Conservation (phyloP, 2,797 vertebrate genomes). For the Tenualosa ilisha region DNA sequence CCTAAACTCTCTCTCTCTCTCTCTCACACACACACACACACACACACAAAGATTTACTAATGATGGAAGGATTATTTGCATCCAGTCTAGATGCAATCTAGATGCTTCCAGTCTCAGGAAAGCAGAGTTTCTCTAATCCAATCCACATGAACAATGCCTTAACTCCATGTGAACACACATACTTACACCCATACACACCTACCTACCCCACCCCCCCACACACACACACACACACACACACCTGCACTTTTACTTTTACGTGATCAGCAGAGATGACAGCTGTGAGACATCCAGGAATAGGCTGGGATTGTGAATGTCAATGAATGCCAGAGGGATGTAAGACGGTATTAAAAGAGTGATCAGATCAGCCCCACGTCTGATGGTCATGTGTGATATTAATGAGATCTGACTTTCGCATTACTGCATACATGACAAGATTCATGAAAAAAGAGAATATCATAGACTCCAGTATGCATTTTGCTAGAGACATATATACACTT, state of each 20-base stretch:
- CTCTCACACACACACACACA: too few species aligned
- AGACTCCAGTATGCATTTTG: not conserved
- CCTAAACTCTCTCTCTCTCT: too few species aligned
- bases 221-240: conserved; percentile 14
- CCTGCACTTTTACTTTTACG: not conserved
- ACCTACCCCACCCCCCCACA: not conserved
- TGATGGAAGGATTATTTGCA: too few species aligned
- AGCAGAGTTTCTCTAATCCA: too few species aligned
- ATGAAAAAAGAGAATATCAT: not conserved
- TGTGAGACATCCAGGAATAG: not conserved
- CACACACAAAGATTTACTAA: too few species aligned
- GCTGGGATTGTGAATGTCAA: not conserved
- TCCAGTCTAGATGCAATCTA: too few species aligned
- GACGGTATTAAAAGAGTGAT: not conserved
- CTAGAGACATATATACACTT: too few species aligned
- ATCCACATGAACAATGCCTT: not conserved
- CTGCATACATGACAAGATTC: not conserved
- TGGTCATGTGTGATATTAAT: not conserved
- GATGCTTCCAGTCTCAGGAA: too few species aligned
- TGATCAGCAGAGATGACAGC: not conserved
- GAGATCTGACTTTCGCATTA: not conserved
- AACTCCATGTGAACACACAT: not conserved
- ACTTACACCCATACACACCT: not conserved
- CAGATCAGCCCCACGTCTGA: not conserved
- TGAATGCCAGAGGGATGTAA: not conserved